Evolutionary conservation across 2,113 vertebrate genomes (phyloP).

Genomic region (Castor canadensis): DNA sequence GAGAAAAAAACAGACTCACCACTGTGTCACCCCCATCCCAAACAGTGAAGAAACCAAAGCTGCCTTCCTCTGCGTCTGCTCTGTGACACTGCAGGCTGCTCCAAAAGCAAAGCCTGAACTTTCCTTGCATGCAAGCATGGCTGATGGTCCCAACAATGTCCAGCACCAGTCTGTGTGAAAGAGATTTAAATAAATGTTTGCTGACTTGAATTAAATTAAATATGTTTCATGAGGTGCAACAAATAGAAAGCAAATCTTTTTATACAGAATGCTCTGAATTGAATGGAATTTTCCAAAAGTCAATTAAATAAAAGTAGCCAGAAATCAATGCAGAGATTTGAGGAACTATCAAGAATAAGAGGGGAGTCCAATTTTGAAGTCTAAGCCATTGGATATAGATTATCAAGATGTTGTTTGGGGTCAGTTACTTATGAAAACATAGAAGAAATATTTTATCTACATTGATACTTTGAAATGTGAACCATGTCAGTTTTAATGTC

Average conservation of each 20-base stretch:
- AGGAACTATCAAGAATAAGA: conserved; percentile 23
- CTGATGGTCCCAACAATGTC: accelerated
- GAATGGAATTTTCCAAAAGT: conserved; percentile 64
- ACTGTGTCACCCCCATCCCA: accelerated
- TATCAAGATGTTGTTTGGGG: background rate
- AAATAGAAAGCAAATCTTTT: conserved; percentile 32
- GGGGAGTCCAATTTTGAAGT: background rate
- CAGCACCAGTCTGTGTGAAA: background rate
- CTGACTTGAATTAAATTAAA: background rate
- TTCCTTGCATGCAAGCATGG: accelerated
- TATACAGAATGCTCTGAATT: background rate
- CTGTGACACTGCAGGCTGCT: accelerated
- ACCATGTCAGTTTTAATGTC: conserved; percentile 39
- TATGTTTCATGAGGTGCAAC: background rate
- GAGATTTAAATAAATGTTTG: background rate
- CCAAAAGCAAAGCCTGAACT: accelerated
- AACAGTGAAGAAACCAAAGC: background rate
- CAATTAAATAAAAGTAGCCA: conserved; percentile 67
- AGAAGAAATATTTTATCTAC: conserved; percentile 29
- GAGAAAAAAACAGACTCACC: background rate
- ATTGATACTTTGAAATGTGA: conserved; percentile 60
- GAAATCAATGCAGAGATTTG: conserved; percentile 40
- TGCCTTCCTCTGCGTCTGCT: accelerated
- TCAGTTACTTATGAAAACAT: conserved; percentile 32
- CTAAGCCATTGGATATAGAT: background rate